These are phyloP conservation scores for Pithys albifrons DNA, from an alignment of 2,113 vertebrate species.

Conservation along the genomic window DNA sequence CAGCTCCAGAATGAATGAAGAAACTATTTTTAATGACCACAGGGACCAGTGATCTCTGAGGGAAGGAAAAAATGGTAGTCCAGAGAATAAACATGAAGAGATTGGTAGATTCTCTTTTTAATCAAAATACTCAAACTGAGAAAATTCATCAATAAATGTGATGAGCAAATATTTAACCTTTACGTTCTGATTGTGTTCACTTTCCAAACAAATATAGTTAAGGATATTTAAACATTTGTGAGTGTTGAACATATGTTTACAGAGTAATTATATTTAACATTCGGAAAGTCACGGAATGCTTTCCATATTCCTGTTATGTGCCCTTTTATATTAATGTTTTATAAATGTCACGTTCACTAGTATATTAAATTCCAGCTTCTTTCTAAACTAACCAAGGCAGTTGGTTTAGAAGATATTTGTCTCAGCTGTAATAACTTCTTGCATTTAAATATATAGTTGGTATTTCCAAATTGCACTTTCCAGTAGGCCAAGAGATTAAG, in stretches of 20 bases:
- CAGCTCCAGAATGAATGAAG: background rate
- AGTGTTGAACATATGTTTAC: background rate
- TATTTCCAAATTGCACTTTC: background rate
- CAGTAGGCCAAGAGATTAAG: background rate
- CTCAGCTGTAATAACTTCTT: background rate
- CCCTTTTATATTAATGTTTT: constrained; percentile 3
- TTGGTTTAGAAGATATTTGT: background rate
- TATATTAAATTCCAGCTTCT: background rate
- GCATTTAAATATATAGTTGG: background rate
- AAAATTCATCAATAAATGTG: background rate
- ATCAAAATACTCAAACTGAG: background rate
- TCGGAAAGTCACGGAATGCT: background rate
- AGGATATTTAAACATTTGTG: background rate
- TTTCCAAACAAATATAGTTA: background rate
- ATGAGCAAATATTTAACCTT: background rate
- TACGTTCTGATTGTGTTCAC: background rate
- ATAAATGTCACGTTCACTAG: background rate
- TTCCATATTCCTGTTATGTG: background rate
- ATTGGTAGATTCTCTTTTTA: background rate
- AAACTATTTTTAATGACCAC: background rate
- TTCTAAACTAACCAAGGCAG: background rate
- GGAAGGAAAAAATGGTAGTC: background rate
- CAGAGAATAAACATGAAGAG: background rate
- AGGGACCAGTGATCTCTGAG: background rate
- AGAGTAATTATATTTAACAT: background rate